These are phyloP conservation scores for Vesta saturnalis DNA, from an alignment of 2,888 invertebrate genomes.

Conservation along the genomic window DNA sequence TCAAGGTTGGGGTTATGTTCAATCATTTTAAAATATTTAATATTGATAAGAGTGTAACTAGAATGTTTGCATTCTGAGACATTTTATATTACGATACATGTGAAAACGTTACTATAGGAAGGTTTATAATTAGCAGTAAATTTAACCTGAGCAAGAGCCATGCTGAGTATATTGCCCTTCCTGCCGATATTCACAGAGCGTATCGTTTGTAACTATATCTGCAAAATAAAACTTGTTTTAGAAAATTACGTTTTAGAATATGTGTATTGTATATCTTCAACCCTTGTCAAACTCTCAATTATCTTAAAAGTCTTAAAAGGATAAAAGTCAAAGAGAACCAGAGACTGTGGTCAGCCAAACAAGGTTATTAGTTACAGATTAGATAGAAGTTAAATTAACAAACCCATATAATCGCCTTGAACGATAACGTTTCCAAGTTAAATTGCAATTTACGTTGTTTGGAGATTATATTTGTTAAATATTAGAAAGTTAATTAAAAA, in stretches of 20 bases:
- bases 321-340: neutral
- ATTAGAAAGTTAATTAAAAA: too few species aligned
- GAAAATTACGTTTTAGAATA: neutral
- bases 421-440: neutral
- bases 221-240: conserved; percentile 6
- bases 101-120: conserved; percentile 4
- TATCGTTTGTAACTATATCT: conserved; percentile 16
- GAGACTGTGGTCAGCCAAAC: neutral
- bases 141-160: conserved; percentile 17
- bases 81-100: too few species aligned
- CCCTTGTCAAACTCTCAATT: neutral
- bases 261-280: neutral
- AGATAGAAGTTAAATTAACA: neutral
- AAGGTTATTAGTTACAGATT: conserved; percentile 1
- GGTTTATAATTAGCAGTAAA: conserved; percentile 8
- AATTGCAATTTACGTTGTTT: too few species aligned
- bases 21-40: too few species aligned
- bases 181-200: conserved; percentile 27
- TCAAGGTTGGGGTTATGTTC: too few species aligned
- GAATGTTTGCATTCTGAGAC: too few species aligned
- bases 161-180: conserved; percentile 21
- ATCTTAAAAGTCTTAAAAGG: neutral
- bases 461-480: too few species aligned
- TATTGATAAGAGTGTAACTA: too few species aligned
- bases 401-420: too few species aligned